Evolutionary conservation across 2,113 vertebrate species (phyloP).

Genomic region (Oryzias curvinotus): DNA sequence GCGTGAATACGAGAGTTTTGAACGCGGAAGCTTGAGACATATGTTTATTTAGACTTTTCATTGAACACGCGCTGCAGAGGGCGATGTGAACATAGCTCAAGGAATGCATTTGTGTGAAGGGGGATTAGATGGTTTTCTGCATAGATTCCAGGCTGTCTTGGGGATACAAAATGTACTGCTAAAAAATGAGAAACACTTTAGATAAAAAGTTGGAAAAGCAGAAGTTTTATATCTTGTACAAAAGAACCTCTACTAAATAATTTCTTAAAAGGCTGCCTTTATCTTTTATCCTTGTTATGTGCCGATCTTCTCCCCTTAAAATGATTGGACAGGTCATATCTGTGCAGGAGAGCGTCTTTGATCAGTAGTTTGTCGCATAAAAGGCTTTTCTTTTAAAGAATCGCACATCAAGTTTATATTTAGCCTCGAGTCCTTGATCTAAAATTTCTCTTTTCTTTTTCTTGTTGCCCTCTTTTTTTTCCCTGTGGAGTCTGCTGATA

Average conservation of each 20-base stretch:
- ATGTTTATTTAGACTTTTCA: too few species aligned
- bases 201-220: slow-evolving; percentile 5
- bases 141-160: slow-evolving; percentile 12
- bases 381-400: not conserved
- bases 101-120: slow-evolving; percentile 41
- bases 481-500: slow-evolving; percentile 52
- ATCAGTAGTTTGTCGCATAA: slow-evolving; percentile 9
- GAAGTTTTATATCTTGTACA: slow-evolving; percentile 1
- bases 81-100: not conserved
- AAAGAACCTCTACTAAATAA: not conserved
- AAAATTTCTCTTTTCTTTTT: slow-evolving; percentile 30
- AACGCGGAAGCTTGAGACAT: too few species aligned
- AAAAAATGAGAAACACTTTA: slow-evolving; percentile 9
- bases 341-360: not conserved
- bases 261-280: slow-evolving; percentile 8
- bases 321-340: slow-evolving; percentile 13
- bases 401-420: slow-evolving; percentile 11
- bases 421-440: slow-evolving; percentile 44
- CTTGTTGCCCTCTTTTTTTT: slow-evolving; percentile 7
- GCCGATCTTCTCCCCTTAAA: slow-evolving; percentile 4
- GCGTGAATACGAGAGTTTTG: too few species aligned
- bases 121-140: slow-evolving; percentile 37
- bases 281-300: slow-evolving; percentile 19
- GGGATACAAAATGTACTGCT: slow-evolving; percentile 4
- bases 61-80: too few species aligned